These are phyloP conservation scores for Adineta ricciae DNA, from an alignment of 2,888 invertebrate genomes.

Conservation along the genomic window DNA sequence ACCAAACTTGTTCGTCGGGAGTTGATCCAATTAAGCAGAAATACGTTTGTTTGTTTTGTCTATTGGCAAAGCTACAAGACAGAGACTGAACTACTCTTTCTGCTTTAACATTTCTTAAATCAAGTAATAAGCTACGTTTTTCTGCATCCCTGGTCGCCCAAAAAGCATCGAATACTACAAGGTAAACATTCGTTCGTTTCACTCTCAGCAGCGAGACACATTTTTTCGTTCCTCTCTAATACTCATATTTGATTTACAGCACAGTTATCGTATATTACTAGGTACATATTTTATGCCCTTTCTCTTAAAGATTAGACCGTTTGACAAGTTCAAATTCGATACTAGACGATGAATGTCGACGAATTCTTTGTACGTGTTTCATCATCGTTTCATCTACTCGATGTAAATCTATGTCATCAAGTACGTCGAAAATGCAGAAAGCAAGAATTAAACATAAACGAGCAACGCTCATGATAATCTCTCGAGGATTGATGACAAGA, in stretches of 20 bases:
- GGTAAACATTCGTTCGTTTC: too few relatives aligned
- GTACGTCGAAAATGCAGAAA: neutral
- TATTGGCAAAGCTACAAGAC: neutral
- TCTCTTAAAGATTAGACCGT: neutral
- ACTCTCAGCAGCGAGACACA: too few relatives aligned
- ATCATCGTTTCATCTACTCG: neutral
- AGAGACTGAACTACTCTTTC: neutral
- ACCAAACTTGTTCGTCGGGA: neutral
- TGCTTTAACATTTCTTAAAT: too few relatives aligned
- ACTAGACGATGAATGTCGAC: neutral
- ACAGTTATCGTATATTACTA: neutral
- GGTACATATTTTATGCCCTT: neutral
- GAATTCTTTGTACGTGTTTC: neutral
- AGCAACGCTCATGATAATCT: neutral
- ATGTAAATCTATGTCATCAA: neutral
- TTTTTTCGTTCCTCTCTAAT: neutral
- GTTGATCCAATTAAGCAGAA: neutral
- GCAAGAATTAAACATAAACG: neutral
- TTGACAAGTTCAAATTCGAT: neutral
- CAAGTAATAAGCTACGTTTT: too few relatives aligned
- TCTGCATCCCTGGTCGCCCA: too few relatives aligned
- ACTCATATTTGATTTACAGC: neutral
- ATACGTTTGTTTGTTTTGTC: neutral
- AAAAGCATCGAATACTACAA: too few relatives aligned
- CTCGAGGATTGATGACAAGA: neutral